These are phyloP conservation scores for Cataglyphis rosenhaueri DNA, from an alignment of 2,888 invertebrate species.

Conservation along the genomic window DNA sequence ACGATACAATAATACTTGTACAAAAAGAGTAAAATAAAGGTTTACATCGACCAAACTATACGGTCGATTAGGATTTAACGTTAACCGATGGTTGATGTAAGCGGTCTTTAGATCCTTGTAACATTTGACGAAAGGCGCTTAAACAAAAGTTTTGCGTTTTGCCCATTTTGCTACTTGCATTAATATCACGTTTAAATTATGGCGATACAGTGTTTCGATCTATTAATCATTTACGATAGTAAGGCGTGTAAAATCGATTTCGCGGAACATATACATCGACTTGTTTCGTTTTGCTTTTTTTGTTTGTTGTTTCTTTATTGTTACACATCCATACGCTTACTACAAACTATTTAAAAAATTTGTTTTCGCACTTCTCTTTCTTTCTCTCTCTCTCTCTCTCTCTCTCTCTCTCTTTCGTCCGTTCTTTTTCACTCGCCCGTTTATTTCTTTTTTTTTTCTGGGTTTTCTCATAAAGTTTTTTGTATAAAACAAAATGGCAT, in stretches of 20 bases:
- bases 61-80: not conserved
- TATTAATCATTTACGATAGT: conserved; percentile 61
- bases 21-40: not conserved
- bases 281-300: conserved; percentile 57
- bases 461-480: conserved; percentile 79
- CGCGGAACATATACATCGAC: conserved; percentile 82
- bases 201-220: not conserved
- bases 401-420: conserved; percentile 33
- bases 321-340: conserved; percentile 80
- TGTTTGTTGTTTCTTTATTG: conserved; percentile 66
- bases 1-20: not conserved
- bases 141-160: not conserved
- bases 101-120: not conserved
- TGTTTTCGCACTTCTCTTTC: conserved; percentile 56
- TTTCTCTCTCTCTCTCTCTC: conserved; percentile 46
- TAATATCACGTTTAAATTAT: not conserved
- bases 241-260: conserved; percentile 84
- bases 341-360: conserved; percentile 76
- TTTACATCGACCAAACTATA: not conserved
- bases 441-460: conserved; percentile 75
- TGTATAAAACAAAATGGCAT: conserved; percentile 85
- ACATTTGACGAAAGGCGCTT: conserved; percentile 2
- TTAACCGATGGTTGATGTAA: not conserved
- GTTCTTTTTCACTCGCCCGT: conserved; percentile 51
- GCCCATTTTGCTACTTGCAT: not conserved